These are phyloP conservation scores for Trissolcus japonicus DNA, from an alignment of 2,888 invertebrate species.

Conservation along the genomic window DNA sequence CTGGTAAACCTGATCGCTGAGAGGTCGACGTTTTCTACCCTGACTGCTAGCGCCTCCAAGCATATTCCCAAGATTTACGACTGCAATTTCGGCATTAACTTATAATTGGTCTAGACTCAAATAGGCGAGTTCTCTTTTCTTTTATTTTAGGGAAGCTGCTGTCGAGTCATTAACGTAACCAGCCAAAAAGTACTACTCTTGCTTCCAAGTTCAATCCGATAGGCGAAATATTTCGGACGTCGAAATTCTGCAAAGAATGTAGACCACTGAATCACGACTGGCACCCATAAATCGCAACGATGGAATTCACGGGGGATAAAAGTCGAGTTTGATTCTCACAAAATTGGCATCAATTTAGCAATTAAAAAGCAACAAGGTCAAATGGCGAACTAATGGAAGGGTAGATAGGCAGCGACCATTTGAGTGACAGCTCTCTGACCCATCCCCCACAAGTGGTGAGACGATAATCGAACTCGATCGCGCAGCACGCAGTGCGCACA, in stretches of 20 bases:
- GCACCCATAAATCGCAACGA: conserved; percentile 48
- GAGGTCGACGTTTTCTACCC: conserved; percentile 43
- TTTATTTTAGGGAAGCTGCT: conserved; percentile 60
- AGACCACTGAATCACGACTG: conserved; percentile 36
- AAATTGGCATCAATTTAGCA: conserved; percentile 76
- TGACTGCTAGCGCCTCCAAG: conserved; percentile 35
- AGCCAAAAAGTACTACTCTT: conserved; percentile 7
- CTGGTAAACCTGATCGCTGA: conserved; percentile 57
- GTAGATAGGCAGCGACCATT: conserved; percentile 71
- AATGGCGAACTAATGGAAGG: conserved; percentile 73
- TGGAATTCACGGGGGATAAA: conserved; percentile 31
- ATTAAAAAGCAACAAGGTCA: conserved; percentile 71
- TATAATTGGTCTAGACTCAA: conserved; percentile 57
- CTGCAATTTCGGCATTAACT: conserved; percentile 54
- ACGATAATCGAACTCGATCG: conserved; percentile 51
- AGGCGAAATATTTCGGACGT: not conserved
- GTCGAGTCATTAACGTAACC: conserved; percentile 59
- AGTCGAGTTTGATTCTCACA: conserved; percentile 59
- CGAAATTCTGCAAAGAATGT: conserved; percentile 30
- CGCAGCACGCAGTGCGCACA: conserved; percentile 39
- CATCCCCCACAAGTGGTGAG: conserved; percentile 67
- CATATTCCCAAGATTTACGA: conserved; percentile 55
- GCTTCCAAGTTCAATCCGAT: conserved; percentile 25
- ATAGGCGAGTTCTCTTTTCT: conserved; percentile 59
- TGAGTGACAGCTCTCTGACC: conserved; percentile 75